phyloP scores from a whole-genome alignment of 1,140 invertebrate species.

The Megalopta genalis region DNA sequence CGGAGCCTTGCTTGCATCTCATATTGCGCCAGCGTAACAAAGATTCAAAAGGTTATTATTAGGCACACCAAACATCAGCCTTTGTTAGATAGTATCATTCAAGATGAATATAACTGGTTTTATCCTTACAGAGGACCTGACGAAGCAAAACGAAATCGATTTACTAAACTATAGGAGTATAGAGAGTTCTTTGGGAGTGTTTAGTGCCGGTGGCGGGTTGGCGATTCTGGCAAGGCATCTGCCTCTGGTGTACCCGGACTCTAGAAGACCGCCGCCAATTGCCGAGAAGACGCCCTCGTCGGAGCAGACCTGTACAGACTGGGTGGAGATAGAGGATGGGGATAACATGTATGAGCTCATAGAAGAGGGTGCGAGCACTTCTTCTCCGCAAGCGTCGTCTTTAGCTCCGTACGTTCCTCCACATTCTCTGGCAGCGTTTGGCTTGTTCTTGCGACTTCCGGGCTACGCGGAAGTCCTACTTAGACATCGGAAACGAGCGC shows the following conservation, averaged over 20 bases:
- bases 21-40: constrained; percentile 73
- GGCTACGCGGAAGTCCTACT: constrained; percentile 94
- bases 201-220: constrained; percentile 92
- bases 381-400: constrained; percentile 72
- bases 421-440: constrained; percentile 94
- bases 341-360: constrained; percentile 87
- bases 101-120: neutral
- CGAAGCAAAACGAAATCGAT: constrained; percentile 65
- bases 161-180: constrained; percentile 77
- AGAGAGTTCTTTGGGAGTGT: constrained; percentile 88
- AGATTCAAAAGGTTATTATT: constrained; percentile 76
- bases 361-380: constrained; percentile 78
- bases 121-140: constrained; percentile 60
- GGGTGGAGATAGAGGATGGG: constrained; percentile 88
- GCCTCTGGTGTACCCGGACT: constrained; percentile 91
- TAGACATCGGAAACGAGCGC: constrained; percentile 90
- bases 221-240: constrained; percentile 92
- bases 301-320: constrained; percentile 82
- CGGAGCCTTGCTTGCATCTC: constrained; percentile 81
- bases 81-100: no score
- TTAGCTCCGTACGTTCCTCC: constrained; percentile 86
- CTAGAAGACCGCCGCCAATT: constrained; percentile 79
- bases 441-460: constrained; percentile 91
- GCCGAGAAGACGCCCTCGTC: constrained; percentile 81
- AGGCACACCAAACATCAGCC: neutral